Base-by-base conservation (phyloP, 2,113 vertebrate genomes). In the Psephotus haematonotus region DNA sequence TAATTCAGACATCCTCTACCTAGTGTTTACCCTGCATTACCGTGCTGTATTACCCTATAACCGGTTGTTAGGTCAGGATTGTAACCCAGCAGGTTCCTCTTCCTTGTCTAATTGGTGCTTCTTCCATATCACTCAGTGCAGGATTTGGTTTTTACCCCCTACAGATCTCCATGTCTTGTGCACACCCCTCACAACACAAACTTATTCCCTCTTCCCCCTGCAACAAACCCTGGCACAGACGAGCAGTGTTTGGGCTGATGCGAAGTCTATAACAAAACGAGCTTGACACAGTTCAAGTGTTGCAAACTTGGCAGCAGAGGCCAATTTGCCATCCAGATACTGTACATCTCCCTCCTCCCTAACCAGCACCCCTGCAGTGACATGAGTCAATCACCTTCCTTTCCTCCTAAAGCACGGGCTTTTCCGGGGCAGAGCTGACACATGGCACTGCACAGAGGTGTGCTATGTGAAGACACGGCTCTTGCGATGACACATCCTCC, bases 21-120 rank as follows among this genome's bases (percentile, higher is more conserved):
- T 63, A 57, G 35, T 82, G 86, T 91, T 92, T 82, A 92, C 29
- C 24, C 33, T 63, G 53, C 43, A 17, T 63, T 72, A 68, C 37
- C 17, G 35, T 55, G 43, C 86, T 78, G 0, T 68, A 79, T 84
- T 92, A 91, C 88, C 57, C 43, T 71, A 10, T 88, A 92, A 93
- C 81, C 86, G 60, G 50, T 82, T 75, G 72, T 84, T 94, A 89
- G 88, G 92, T 92, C 80, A 95, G 83, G 86, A 95, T 75, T 95
- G 96, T 50, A 79, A 60, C 62, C 69, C 75, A 68, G 76, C 90
- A 86, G 69, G 90, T 90, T 94, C 28, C 19, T 93, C 82, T 86
- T 96, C 92, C 86, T 86, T 83, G 69, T 69, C 68, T 94, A 83
- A 95, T 97, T 71, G 86, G 46, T 0, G 12, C 55, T 64, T 81